Percentiles rank a stretch among this genome's conserved stretches.
Conservation (phyloP, 2,113 vertebrate genomes). For the Oostethus manadensis region DNA sequence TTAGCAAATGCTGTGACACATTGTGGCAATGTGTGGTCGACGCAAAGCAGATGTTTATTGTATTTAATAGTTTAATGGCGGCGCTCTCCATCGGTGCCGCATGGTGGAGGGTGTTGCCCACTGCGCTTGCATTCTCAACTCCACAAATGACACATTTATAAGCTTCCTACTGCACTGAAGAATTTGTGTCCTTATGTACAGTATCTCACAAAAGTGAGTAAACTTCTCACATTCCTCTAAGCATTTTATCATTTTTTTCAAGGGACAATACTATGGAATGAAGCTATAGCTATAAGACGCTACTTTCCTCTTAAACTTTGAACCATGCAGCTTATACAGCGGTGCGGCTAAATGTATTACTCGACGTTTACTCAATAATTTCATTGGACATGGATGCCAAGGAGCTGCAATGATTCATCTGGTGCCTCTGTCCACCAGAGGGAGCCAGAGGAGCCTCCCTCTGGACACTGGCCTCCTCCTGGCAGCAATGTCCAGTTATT, state of each 20-base stretch:
- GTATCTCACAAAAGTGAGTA: slow-evolving; percentile 8
- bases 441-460: too few relatives aligned
- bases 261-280: background rate
- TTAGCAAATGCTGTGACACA: slow-evolving; percentile 55
- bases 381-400: too few relatives aligned
- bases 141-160: slow-evolving; percentile 9
- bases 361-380: too few relatives aligned
- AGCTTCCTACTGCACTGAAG: slow-evolving; percentile 15
- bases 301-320: too few relatives aligned
- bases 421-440: too few relatives aligned
- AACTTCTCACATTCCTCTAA: background rate
- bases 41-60: slow-evolving; percentile 63
- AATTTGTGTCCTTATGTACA: slow-evolving; percentile 9
- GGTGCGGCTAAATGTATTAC: too few relatives aligned
- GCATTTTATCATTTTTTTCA: background rate
- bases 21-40: slow-evolving; percentile 54
- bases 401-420: too few relatives aligned
- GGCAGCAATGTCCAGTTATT: too few relatives aligned
- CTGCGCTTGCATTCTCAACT: slow-evolving; percentile 25
- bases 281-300: too few relatives aligned
- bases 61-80: slow-evolving; percentile 51
- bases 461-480: too few relatives aligned
- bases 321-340: too few relatives aligned
- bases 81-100: slow-evolving; percentile 36
- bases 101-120: slow-evolving; percentile 25